These are phyloP conservation scores for Bufotes viridis DNA, from an alignment of 2,797 vertebrate genomes.

Conservation along the genomic window DNA sequence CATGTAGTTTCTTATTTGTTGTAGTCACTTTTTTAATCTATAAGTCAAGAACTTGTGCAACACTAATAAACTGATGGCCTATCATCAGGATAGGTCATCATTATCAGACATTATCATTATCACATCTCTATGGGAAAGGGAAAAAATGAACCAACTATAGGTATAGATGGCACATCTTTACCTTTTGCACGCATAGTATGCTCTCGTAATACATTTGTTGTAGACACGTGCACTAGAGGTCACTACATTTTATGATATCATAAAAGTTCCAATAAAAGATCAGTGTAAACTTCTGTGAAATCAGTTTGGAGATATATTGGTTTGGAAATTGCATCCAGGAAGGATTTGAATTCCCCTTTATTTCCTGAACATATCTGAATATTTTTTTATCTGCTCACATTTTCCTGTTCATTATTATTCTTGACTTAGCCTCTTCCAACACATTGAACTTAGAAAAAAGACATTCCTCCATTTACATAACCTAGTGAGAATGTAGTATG, in stretches of 20 bases:
- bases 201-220: background rate
- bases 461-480: background rate
- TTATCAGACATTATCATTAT: too few species aligned
- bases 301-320: background rate
- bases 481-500: background rate
- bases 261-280: background rate
- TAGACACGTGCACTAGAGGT: background rate
- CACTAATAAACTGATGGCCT: too few species aligned
- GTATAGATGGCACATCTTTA: too few species aligned
- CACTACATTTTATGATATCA: background rate
- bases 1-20: too few species aligned
- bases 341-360: background rate
- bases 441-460: background rate
- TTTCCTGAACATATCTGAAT: background rate
- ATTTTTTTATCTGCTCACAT: background rate
- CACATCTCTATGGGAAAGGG: too few species aligned
- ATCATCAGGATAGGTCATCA: too few species aligned
- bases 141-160: too few species aligned
- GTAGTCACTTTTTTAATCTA: too few species aligned
- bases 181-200: too few species aligned
- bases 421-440: background rate
- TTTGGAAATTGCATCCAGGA: background rate
- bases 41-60: too few species aligned
- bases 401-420: background rate
- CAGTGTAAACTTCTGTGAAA: background rate